Evolutionary conservation across 2,113 vertebrate species (phyloP), one percentile per base, ranked within the genome.

Genomic region (Lagopus muta): DNA sequence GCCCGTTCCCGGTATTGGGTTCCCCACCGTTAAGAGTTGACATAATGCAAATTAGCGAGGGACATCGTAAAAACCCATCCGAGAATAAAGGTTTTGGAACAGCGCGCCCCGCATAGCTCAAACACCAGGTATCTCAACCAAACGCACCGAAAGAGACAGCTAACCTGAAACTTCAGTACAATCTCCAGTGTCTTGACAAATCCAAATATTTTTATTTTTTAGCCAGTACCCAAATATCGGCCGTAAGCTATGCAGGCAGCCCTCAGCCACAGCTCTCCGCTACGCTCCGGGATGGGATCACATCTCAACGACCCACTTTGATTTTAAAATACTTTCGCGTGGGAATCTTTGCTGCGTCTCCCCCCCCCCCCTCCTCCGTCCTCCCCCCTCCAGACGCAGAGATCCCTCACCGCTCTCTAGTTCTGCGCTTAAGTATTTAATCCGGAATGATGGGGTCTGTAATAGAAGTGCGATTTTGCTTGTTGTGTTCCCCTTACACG

Each of bases 151-250:
- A 81, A 52, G 55, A 94, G 70, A 45, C 43, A 54, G 70, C 78
- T 94, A 95, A 95, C 95, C 92, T 88, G 89, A 94, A 95, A 90
- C 70, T 88, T 91, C 72, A 73, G 45, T 86, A 94, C 71, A 69
- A 36, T 54, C 4, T 43, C 83, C 92, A 89, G 50, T 72, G 36
- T 17, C 36, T 54, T 85, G 90, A 91, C 82, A 89, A 88, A 70
- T 79, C 66, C 90, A 92, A 91, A 80, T 70, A 82, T 61, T 82
- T 84, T 82, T 89, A 47, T 66, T 90, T 95, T 94, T 91, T 45
- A 93, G 84, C 54, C 93, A 95, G 90, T 54, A 73, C 8, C 14
- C 80, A 64, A 82, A 85, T 86, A 92, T 48, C 43, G 52, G 47
- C 28, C 40, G n/a, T 43, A 25, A 6, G 4, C 80, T 86, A 67